Evolutionary conservation across 2,888 invertebrate genomes (phyloP), one percentile per base, ranked within the genome.

Genomic region (Archaeoteleia sp.): DNA sequence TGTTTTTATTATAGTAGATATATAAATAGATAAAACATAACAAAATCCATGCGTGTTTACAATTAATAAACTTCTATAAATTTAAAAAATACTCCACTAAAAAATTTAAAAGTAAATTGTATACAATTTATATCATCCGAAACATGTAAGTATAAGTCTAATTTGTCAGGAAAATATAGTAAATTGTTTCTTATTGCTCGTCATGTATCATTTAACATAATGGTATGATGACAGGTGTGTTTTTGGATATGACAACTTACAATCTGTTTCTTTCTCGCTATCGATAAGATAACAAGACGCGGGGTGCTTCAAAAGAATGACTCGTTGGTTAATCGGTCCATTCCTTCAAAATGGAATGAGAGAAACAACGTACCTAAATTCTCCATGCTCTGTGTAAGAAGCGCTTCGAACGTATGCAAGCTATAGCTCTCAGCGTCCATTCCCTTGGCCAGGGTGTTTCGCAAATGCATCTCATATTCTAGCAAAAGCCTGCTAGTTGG

Each of bases 401-500:
- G 88, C 57, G 96, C 95, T 87, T 96, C 96, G 81, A 96, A 96
- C 0, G 96, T 96, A 82, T 96, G 96, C 74, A 96, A 88, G 84
- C 95, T 95, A 86, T 95, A 96, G 84, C 95, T 95, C 86, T 96
- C 96, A 4, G 96, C 96, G 80, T 96, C 96, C 94, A 96, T 95
- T 73, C 96, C 96, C 86, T 96, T 95, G 71, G 96, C 96, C 69
- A 96, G 87, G 0, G 96, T 96, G 83, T 96, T 96, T 69, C 96
- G 88, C 55, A 96, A 89, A 85, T 96, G 96, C 94, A 95, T 95
- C 87, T 96, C 96, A 81, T 96, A 96, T 85, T 96, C 96, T 65
- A 95, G 89, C 13, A 96, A 89, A 6, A 96, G 88, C 14, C 95
- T 89, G 75, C 95, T 92, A 45, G 95, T 92, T 57, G 96, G 92